phyloP scores from a whole-genome alignment of 2,888 invertebrate genomes.

The Folsomia candida region DNA sequence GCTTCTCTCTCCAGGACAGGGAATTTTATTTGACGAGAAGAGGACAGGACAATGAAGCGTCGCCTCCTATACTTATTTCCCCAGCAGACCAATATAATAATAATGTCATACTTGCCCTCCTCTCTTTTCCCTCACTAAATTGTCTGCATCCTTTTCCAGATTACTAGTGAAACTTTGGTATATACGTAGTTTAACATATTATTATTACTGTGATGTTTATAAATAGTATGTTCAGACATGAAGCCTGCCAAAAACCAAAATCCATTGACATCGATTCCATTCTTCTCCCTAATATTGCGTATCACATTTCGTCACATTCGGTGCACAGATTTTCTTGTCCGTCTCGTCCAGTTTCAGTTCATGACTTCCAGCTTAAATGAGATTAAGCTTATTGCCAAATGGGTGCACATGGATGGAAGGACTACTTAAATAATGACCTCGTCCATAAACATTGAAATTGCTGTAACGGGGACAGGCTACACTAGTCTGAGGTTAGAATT shows the following conservation, averaged over 20 bases:
- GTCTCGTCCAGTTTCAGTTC: background rate
- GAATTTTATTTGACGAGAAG: too few relatives aligned
- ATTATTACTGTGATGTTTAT: background rate
- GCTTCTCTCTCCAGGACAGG: too few relatives aligned
- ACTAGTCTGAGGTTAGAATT: background rate
- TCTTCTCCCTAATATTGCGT: background rate
- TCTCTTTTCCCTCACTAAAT: background rate
- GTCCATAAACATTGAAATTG: too few relatives aligned
- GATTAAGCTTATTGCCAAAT: background rate
- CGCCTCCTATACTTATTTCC: too few relatives aligned
- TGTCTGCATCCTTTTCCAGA: background rate
- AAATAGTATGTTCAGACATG: background rate
- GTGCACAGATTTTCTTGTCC: background rate
- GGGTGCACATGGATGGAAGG: background rate
- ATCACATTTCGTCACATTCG: background rate
- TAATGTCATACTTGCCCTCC: too few relatives aligned
- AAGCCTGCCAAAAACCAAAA: background rate
- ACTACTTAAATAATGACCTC: background rate
- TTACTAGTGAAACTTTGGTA: too few relatives aligned
- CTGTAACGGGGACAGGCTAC: too few relatives aligned
- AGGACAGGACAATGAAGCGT: too few relatives aligned
- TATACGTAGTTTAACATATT: too few relatives aligned
- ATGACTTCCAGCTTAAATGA: background rate
- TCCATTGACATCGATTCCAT: background rate
- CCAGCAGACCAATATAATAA: too few relatives aligned